Percentiles rank a stretch among this genome's conserved stretches.
Conservation (phyloP, 2,113 vertebrate species). For the Urocitellus parryii region DNA sequence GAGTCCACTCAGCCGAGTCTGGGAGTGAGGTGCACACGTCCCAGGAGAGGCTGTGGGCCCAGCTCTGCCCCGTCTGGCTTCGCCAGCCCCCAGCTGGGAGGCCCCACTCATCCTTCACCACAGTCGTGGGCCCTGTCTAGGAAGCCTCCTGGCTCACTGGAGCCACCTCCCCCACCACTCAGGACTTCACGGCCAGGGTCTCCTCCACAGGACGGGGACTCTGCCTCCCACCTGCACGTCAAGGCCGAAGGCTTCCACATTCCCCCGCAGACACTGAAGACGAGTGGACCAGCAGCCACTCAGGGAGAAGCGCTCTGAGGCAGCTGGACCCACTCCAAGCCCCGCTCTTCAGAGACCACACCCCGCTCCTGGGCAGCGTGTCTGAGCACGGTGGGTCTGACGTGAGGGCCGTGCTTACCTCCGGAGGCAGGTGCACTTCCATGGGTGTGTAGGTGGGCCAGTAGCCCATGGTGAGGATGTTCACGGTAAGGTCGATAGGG, state of each 20-base stretch:
- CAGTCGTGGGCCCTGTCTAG: too few relatives aligned
- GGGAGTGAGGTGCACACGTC: too few relatives aligned
- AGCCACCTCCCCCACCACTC: too few relatives aligned
- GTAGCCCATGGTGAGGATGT: slow-evolving; percentile 92
- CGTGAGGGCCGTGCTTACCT: slow-evolving; percentile 82
- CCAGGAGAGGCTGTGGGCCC: too few relatives aligned
- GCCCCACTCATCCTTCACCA: too few relatives aligned
- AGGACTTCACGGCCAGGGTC: neutral
- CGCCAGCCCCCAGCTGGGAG: too few relatives aligned
- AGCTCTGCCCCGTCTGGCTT: neutral
- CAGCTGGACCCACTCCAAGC: neutral
- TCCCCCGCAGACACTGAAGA: neutral
- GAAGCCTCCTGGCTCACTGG: too few relatives aligned
- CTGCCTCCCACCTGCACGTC: neutral
- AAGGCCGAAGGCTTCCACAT: neutral
- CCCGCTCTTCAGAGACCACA: neutral
- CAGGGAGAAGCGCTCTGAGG: neutral
- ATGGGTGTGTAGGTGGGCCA: slow-evolving; percentile 92
- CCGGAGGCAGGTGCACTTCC: slow-evolving; percentile 90
- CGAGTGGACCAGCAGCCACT: neutral
- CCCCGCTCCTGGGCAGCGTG: too few relatives aligned
- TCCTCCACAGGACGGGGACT: neutral
- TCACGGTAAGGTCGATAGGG: slow-evolving; percentile 91
- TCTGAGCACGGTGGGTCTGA: too few relatives aligned
- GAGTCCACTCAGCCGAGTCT: too few relatives aligned